Evolutionary conservation across 2,797 vertebrate genomes (phyloP).

Genomic region (Naso thynnoides): DNA sequence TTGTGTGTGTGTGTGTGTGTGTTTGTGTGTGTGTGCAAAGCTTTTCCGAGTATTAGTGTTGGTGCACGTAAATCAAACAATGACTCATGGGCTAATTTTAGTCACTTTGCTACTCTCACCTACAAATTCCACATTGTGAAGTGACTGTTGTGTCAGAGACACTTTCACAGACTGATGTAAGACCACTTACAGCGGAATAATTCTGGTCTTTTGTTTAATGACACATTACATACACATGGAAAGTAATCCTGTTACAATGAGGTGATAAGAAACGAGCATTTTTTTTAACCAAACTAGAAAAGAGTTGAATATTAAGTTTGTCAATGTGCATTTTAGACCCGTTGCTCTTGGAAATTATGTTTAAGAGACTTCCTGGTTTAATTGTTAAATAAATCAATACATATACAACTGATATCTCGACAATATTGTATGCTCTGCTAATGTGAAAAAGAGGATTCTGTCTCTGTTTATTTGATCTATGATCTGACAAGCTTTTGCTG

Average conservation of each 20-base stretch:
- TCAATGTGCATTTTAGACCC: neutral
- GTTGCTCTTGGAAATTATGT: neutral
- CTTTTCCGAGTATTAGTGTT: conserved; percentile 13
- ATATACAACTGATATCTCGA: neutral
- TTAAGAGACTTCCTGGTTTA: neutral
- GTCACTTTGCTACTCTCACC: conserved; percentile 35
- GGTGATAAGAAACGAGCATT: neutral
- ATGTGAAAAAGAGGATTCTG: neutral
- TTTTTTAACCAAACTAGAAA: neutral
- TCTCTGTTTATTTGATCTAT: neutral
- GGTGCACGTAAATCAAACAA: conserved; percentile 38
- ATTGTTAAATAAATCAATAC: neutral
- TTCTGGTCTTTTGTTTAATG: conserved; percentile 9
- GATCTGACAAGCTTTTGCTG: neutral
- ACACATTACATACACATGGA: conserved; percentile 2
- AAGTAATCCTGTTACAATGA: neutral
- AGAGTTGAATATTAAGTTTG: too few relatives aligned
- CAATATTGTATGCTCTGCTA: neutral
- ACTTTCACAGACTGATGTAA: neutral
- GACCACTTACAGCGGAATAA: conserved; percentile 20
- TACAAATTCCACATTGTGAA: conserved; percentile 23
- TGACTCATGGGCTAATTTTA: conserved; percentile 58
- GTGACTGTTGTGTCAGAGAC: conserved; percentile 31
- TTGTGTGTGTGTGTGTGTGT: conserved; percentile 5
- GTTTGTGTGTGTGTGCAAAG: conserved; percentile 9